Percentiles rank a stretch among this genome's conserved stretches.
phyloP scores from a whole-genome alignment of 2,888 invertebrate genomes.

The Nebria brevicollis region DNA sequence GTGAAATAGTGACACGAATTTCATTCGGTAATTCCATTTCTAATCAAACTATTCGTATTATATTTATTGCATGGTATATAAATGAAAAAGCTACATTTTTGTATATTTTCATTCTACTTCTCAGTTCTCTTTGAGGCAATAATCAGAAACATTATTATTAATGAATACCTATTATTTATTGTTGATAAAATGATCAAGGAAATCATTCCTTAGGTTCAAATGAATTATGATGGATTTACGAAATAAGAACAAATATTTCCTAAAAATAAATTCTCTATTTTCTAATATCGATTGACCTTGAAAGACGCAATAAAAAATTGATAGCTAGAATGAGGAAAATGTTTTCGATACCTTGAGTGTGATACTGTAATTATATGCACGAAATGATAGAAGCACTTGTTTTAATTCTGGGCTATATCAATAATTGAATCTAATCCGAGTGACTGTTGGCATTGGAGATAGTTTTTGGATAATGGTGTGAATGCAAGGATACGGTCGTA shows the following conservation, averaged over 20 bases:
- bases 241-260: neutral
- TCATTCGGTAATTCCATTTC: neutral
- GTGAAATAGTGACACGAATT: neutral
- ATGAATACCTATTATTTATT: no score
- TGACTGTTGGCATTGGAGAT: constrained; percentile 9
- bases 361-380: neutral
- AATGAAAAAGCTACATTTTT: no score
- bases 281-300: constrained; percentile 6
- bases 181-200: no score
- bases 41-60: neutral
- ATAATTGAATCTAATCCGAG: neutral
- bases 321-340: constrained; percentile 3
- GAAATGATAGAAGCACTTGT: neutral
- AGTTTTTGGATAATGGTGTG: constrained; percentile 2
- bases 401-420: neutral
- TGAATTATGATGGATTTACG: neutral
- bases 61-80: no score
- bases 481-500: constrained; percentile 22
- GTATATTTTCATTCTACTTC: no score
- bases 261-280: constrained; percentile 10
- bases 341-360: neutral
- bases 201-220: no score
- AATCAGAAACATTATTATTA: no score
- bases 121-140: no score
- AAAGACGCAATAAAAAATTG: constrained; percentile 2